Evolutionary conservation across 2,888 invertebrate genomes (phyloP), one percentile per base, ranked within the genome.

Genomic region (Athrips mouffetella): DNA sequence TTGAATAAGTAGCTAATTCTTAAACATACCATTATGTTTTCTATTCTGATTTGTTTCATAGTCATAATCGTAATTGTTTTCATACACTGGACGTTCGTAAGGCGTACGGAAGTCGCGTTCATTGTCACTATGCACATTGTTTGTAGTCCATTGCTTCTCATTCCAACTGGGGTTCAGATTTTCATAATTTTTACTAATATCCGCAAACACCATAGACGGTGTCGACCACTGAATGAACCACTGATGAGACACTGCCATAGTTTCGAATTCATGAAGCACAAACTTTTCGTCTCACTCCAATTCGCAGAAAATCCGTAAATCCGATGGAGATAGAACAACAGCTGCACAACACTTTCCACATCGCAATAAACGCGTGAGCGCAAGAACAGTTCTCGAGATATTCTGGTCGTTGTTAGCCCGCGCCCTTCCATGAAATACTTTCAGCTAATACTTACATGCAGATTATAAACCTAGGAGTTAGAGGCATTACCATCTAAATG

Each of bases 171-270:
- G 64, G 51, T 82, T 77, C 40, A 79, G 64, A 49, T 67, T 66
- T 45, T 76, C 65, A 54, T 76, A 82, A 41, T 70, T 73, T 51
- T 65, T 75, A 58, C 70, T 70, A 30, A 86, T 78, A 55, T 86
- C 84, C 41, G 81, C 60, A 31, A 82, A 70, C 30, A 84, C 49
- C 60, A 74, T 55, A 23, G 81, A 66, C 3, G 88, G 87, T 8
- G 83, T 63, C 10, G 83, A 73, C 89, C 89, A 89, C 63, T 88
- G 84, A 52, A 87, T 72, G 62, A 86, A 87, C 87, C 89, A 89
- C 72, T 87, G 88, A 65, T 87, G 83, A 51, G 87, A 84, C 58
- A 86, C 77, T 50, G 89, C 84, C 84, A 88, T 88, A 44, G 52
- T 66, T 63, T 33, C n/a, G 21, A 33, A 50, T 15, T 45, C 30